Base-by-base conservation (phyloP, 2,113 vertebrate species). In the Steatornis caripensis region DNA sequence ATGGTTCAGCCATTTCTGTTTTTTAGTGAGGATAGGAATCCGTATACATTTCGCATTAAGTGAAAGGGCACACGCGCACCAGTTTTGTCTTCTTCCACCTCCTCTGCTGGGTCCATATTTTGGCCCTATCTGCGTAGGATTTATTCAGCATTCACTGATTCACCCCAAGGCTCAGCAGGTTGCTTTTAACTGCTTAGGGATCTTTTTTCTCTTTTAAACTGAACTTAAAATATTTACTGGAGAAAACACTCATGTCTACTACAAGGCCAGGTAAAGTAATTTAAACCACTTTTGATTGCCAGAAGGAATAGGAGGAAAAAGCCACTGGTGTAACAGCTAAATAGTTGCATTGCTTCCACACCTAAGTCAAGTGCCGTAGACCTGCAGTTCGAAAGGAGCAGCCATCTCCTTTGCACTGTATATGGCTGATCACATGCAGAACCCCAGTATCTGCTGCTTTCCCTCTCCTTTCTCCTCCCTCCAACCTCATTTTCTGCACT, bases 281-380 rank as follows among this genome's bases (percentile, higher is more conserved):
- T 70, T 45, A 43, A 74, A 61, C 8, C 23, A n/a, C 1, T n/a
- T 74, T 36, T 75, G 22, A 22, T 62, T 54, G 48, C n/a, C 12
- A 13, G 11, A 77, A 69, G 23, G n/a, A 81, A 37, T 0, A 48
- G 45, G 27, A 69, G 36, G 3, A 27, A 66, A 49, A 75, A 54
- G 17, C 17, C 41, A 30, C 11, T 15, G 30, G 12, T 39, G 3
- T n/a, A 70, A 84, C 14, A 69, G 88, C 36, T 51, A 12, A 76
- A 20, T 2, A 32, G 34, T 2, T 30, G 48, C 27, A 9, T 6
- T 57, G 43, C 29, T 66, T 55, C 46, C 27, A 43, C 36, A 37
- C 3, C 4, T 14, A 39, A 11, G 8, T 37, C 7, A 18, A 46
- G 15, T 5, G 43, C 24, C 1, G 0, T 14, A 64, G 34, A 48